Conservation (phyloP, 2,113 vertebrate species). For the Upupa epops region DNA sequence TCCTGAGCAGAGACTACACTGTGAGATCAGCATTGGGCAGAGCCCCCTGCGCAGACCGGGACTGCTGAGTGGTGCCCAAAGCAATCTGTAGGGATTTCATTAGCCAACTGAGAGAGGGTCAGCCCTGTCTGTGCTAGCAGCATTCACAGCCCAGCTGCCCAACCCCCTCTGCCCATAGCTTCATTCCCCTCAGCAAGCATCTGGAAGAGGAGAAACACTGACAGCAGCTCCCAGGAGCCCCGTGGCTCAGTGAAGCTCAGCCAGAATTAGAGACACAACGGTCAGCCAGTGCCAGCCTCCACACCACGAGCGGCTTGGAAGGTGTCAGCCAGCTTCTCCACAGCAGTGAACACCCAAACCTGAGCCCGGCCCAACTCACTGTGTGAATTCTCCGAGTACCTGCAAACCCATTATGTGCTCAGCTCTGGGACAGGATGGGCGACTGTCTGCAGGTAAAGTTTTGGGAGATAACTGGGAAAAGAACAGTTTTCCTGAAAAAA, state of each 20-base stretch:
- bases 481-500: not conserved
- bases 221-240: not conserved
- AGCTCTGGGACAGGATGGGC: not conserved
- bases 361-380: not conserved
- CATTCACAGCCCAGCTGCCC: not conserved
- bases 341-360: no score
- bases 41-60: not conserved
- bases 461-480: not conserved
- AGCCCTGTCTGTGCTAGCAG: not conserved
- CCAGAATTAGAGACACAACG: not conserved
- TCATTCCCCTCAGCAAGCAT: not conserved
- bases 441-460: not conserved
- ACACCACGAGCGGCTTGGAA: not conserved
- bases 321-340: not conserved
- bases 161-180: not conserved
- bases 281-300: not conserved
- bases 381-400: not conserved
- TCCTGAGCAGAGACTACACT: not conserved
- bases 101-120: not conserved
- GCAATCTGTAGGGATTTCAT: not conserved
- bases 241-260: not conserved
- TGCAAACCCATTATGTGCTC: rapidly evolving
- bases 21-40: not conserved
- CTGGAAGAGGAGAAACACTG: not conserved
- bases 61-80: rapidly evolving